Evolutionary conservation across 2,113 vertebrate genomes (phyloP), one percentile per base, ranked within the genome.

Genomic region (Nipponia nippon): DNA sequence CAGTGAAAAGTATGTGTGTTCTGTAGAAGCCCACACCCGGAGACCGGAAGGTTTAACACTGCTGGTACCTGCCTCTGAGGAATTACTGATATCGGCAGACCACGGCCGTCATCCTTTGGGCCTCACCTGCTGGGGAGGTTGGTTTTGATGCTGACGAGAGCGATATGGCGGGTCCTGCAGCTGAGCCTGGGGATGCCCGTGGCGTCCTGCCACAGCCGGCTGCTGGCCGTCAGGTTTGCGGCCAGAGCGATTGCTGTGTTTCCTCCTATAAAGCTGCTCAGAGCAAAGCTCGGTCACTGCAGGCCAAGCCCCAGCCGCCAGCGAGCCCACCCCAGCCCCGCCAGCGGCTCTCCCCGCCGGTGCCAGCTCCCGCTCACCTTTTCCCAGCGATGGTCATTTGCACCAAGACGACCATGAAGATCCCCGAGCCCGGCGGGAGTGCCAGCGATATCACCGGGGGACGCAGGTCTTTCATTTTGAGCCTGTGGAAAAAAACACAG

Each of bases 121-220:
- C 47, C 59, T 96, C 83, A 97, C 96, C 95, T 97, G 91, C 85
- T 93, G 25, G 96, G 97, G 38, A 97, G 71, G 32, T 85, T 98
- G 93, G 96, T 79, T 85, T 94, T 92, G 18, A 89, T 17, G 0
- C 79, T 88, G 30, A 93, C 3, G 13, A 95, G 62, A 13, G 70
- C 4, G 59, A 94, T 2, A 42, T 32, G 70, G 49, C 97, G 98
- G 61, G 2, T 91, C 32, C 67, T 72, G 3, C 66, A 32, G 56
- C 49, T 76, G 62, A 97, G 80, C 7, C 3, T 6, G 1, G 88
- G 93, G 27, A 58, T 67, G 29, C 92, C 73, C 0, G 0, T 13
- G 3, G 89, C 4, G 1, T 84, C 85, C 78, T 49, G 77, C 36
- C 59, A 30, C 34, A 97, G 62, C 34, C 34, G 40, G 53, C 81